Conservation (phyloP, 2,888 invertebrate species). For the Chironomus riparius region DNA sequence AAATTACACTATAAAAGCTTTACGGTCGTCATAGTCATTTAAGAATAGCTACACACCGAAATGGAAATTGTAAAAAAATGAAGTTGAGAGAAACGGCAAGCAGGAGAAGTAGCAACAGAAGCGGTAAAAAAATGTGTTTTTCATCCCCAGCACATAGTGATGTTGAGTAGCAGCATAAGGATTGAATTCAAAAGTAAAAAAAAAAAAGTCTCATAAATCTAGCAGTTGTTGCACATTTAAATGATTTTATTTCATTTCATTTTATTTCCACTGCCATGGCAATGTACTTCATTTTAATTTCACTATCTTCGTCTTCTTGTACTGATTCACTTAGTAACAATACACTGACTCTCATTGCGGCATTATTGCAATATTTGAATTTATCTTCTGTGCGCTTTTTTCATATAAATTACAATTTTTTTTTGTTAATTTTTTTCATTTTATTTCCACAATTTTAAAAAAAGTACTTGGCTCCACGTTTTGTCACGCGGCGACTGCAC, state of each 20-base stretch:
- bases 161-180: constrained; percentile 13
- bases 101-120: not conserved
- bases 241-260: not conserved
- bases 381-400: not conserved
- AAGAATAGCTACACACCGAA: not conserved
- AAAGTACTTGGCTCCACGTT: not conserved
- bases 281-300: not conserved
- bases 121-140: constrained; percentile 12
- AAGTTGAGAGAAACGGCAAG: too few relatives aligned
- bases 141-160: not conserved
- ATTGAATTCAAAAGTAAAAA: not conserved
- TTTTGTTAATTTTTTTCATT: not conserved
- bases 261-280: not conserved
- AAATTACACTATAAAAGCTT: constrained; percentile 26
- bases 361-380: not conserved
- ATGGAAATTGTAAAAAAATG: not conserved
- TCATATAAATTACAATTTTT: not conserved
- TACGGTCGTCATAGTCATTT: constrained; percentile 6
- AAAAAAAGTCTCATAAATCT: constrained; percentile 14
- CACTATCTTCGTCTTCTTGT: not conserved
- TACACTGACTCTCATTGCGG: not conserved
- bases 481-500: not conserved
- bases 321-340: not conserved
- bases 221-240: constrained; percentile 21
- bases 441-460: not conserved